Conservation (phyloP, 2,113 vertebrate species). For the Vanacampus margaritifer region DNA sequence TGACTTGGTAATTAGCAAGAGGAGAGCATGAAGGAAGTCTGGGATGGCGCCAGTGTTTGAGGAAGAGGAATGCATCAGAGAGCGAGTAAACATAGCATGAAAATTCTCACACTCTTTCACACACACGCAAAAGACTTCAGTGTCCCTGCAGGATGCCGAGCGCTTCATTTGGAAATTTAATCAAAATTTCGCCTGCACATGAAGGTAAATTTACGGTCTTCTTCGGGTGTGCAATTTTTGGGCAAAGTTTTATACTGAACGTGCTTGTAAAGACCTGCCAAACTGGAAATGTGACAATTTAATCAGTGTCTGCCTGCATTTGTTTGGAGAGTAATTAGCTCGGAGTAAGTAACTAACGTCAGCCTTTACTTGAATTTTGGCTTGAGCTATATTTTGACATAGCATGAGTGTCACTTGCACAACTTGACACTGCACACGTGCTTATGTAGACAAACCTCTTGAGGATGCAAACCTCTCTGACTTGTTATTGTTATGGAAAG, state of each 20-base stretch:
- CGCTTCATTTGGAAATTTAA: constrained; percentile 26
- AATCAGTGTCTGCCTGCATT: background rate
- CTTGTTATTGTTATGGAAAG: background rate
- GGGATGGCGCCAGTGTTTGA: constrained; percentile 50
- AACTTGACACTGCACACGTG: constrained; percentile 10
- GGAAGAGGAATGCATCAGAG: constrained; percentile 55
- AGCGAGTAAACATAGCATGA: constrained; percentile 51
- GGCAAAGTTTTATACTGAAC: constrained; percentile 4
- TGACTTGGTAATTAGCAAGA: constrained; percentile 22
- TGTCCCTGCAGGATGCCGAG: constrained; percentile 6
- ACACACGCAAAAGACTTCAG: constrained; percentile 10
- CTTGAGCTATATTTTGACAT: background rate
- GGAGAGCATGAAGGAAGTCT: constrained; percentile 41
- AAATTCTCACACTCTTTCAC: constrained; percentile 13
- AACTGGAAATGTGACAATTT: constrained; percentile 32
- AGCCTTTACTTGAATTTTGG: constrained; percentile 5
- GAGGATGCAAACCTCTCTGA: constrained; percentile 34
- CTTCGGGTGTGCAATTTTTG: constrained; percentile 13
- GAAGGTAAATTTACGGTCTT: constrained; percentile 16
- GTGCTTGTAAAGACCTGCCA: constrained; percentile 6
- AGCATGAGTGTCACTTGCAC: background rate
- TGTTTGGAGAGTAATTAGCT: background rate
- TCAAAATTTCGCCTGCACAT: background rate
- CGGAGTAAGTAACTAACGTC: constrained; percentile 1
- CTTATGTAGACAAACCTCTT: constrained; percentile 22